phyloP scores from a whole-genome alignment of 1,140 invertebrate genomes.

The Yoshiicerus persimilis region DNA sequence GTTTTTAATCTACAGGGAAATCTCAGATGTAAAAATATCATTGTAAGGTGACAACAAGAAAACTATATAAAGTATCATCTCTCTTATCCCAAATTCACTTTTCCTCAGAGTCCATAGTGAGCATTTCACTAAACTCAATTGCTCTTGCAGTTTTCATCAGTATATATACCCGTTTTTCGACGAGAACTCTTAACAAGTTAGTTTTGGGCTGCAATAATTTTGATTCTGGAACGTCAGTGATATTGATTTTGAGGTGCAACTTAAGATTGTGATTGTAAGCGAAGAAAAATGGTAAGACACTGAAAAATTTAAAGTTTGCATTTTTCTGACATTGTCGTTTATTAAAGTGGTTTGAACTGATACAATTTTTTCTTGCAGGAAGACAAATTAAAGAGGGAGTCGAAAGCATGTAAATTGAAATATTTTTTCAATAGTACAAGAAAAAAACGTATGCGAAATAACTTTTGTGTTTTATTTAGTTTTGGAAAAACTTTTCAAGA shows the following conservation, averaged over 20 bases:
- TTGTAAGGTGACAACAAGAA: neutral
- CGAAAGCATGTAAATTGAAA: slow-evolving; percentile 25
- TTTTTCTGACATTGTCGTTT: no score
- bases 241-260: no score
- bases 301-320: no score
- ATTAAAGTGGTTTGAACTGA: neutral
- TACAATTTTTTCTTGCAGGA: neutral
- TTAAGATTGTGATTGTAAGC: no score
- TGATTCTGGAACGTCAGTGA: no score
- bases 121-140: no score
- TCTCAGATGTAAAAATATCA: neutral
- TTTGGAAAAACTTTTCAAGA: slow-evolving; percentile 42
- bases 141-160: no score
- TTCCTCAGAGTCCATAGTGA: neutral
- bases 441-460: neutral
- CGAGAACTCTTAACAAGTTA: no score
- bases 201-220: no score
- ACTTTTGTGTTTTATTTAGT: neutral
- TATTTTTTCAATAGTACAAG: neutral
- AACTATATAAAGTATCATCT: neutral
- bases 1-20: neutral
- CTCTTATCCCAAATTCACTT: neutral
- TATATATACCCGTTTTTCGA: no score
- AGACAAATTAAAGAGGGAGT: slow-evolving; percentile 36
- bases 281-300: no score